Percentiles rank a stretch among this genome's conserved stretches.
phyloP scores from a whole-genome alignment of 2,888 invertebrate genomes.

The Bhutanitis thaidina region DNA sequence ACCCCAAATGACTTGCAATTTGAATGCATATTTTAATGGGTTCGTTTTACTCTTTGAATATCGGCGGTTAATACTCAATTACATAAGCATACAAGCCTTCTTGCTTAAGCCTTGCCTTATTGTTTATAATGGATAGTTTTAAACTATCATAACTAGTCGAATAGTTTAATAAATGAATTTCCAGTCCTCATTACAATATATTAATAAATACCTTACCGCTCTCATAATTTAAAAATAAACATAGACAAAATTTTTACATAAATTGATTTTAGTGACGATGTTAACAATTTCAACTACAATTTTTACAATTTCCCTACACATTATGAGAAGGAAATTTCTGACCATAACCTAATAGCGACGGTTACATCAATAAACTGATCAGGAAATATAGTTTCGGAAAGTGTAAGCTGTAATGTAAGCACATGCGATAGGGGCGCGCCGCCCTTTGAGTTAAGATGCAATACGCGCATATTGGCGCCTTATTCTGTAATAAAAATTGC shows the following conservation, averaged over 20 bases:
- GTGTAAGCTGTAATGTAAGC: conserved; percentile 55
- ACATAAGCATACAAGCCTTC: no score
- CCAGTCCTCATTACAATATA: no score
- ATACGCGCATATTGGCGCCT: conserved; percentile 33
- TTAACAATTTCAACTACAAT: no score
- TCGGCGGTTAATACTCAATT: conserved; percentile 30
- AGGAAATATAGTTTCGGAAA: conserved; percentile 28
- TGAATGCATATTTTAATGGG: conserved; percentile 69
- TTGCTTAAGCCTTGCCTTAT: no score
- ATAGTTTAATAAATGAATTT: no score
- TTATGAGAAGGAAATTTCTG: conserved; percentile 10
- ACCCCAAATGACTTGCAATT: conserved; percentile 70
- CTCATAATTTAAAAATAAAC: no score
- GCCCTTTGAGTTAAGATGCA: conserved; percentile 57
- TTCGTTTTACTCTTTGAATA: conserved; percentile 46
- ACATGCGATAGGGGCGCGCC: conserved; percentile 53
- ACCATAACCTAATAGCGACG: conserved; percentile 17
- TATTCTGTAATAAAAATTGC: conserved; percentile 33
- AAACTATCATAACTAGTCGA: no score
- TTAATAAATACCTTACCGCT: no score
- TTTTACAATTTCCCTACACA: no score
- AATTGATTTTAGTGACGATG: no score
- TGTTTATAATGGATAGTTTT: no score
- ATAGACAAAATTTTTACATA: no score
- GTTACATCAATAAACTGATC: conserved; percentile 25